Evolutionary conservation across 2,113 vertebrate species (phyloP).

Genomic region (Lathamus discolor): DNA sequence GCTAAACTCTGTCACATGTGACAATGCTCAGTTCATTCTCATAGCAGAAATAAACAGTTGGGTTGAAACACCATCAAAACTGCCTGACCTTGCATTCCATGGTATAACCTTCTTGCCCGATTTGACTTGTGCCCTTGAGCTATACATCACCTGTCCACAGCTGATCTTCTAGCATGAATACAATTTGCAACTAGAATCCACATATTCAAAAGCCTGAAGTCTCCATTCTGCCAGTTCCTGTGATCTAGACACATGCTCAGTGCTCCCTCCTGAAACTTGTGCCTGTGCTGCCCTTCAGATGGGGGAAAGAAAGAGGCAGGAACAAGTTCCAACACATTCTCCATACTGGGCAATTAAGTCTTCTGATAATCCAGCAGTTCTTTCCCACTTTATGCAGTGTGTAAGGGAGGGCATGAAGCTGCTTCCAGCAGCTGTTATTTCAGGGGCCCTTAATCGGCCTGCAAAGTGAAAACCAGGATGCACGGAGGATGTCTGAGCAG

Average conservation of each 20-base stretch:
- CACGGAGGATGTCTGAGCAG: slow-evolving; percentile 59
- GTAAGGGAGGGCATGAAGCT: not conserved
- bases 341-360: not conserved
- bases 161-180: not conserved
- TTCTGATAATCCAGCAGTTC: not conserved
- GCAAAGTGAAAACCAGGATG: slow-evolving; percentile 51
- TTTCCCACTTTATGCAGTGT: not conserved
- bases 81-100: not conserved
- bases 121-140: not conserved
- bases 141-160: not conserved
- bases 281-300: not conserved
- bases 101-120: not conserved
- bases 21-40: not conserved
- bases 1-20: not conserved
- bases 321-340: not conserved
- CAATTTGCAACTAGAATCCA: not conserved
- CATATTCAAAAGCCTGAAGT: not conserved
- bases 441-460: not conserved
- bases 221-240: not conserved
- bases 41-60: not conserved
- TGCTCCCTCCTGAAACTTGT: not conserved
- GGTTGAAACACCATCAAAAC: not conserved
- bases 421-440: slow-evolving; percentile 30
- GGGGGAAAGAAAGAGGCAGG: not conserved
- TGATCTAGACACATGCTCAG: not conserved